phyloP scores from a whole-genome alignment of 2,113 vertebrate genomes.

The Edolisoma coerulescens region DNA sequence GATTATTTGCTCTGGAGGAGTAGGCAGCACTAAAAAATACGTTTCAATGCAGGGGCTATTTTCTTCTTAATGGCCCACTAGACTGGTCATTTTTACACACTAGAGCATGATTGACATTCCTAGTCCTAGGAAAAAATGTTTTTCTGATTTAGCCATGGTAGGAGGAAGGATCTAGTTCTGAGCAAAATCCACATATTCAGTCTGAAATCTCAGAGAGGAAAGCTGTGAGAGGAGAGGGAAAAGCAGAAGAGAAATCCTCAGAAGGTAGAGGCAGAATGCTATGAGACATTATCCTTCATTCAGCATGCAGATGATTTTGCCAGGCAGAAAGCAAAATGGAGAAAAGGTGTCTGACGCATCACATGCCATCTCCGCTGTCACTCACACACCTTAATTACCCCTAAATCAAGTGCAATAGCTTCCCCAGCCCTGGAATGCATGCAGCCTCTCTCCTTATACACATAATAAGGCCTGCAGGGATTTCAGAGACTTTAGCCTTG shows the following conservation, averaged over 20 bases:
- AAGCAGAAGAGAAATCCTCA: not conserved
- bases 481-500: conserved; percentile 44
- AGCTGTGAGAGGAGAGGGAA: not conserved
- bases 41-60: not conserved
- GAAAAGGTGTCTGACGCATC: not conserved
- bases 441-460: conserved; percentile 8
- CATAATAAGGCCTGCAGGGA: conserved; percentile 42
- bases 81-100: not conserved
- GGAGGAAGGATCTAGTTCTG: not conserved
- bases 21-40: not conserved
- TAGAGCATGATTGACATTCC: not conserved
- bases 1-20: not conserved
- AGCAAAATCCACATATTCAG: not conserved
- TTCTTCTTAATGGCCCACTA: not conserved
- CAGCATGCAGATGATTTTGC: conserved; percentile 12
- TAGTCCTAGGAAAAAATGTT: not conserved
- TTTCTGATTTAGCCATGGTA: not conserved
- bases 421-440: conserved; percentile 20
- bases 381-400: conserved; percentile 47
- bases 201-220: not conserved
- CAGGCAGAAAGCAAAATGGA: not conserved
- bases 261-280: not conserved
- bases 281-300: not conserved
- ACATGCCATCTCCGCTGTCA: conserved; percentile 18
- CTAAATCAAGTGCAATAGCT: conserved; percentile 56